Conservation (phyloP, 2,888 invertebrate species). For the Disparrhopalites patrizii region DNA sequence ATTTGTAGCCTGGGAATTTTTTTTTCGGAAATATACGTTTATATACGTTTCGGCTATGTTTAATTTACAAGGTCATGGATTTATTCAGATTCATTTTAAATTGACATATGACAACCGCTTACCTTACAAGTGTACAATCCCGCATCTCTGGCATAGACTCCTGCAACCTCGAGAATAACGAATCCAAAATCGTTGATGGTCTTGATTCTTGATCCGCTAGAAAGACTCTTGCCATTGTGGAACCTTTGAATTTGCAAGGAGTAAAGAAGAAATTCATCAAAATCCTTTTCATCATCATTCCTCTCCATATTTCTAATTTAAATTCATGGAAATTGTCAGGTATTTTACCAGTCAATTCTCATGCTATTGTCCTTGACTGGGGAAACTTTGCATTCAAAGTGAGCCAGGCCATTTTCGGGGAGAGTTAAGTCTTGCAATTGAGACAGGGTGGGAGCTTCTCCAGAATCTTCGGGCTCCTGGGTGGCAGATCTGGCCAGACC, state of each 20-base stretch:
- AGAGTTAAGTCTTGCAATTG: slow-evolving; percentile 78
- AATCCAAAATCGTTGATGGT: slow-evolving; percentile 97
- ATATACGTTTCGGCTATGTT: no score
- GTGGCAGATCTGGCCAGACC: slow-evolving; percentile 63
- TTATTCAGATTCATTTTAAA: background rate
- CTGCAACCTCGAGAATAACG: slow-evolving; percentile 91
- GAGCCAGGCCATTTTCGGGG: slow-evolving; percentile 81
- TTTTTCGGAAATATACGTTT: no score
- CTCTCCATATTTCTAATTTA: no score
- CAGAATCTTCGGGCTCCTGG: slow-evolving; percentile 67
- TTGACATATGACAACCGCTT: background rate
- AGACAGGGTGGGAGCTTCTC: slow-evolving; percentile 84
- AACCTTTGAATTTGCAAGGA: no score
- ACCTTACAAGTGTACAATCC: slow-evolving; percentile 84
- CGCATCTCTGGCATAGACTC: slow-evolving; percentile 88
- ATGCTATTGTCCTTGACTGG: slow-evolving; percentile 90
- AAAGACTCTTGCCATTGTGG: slow-evolving; percentile 64
- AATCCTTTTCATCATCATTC: no score
- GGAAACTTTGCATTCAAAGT: slow-evolving; percentile 84
- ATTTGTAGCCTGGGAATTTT: slow-evolving; percentile 66
- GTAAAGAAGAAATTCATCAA: background rate
- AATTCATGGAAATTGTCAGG: background rate
- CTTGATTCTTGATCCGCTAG: slow-evolving; percentile 67
- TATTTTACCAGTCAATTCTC: slow-evolving; percentile 78
- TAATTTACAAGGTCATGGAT: no score